Base-by-base conservation (phyloP, 2,113 vertebrate genomes). In the Mustela nigripes region DNA sequence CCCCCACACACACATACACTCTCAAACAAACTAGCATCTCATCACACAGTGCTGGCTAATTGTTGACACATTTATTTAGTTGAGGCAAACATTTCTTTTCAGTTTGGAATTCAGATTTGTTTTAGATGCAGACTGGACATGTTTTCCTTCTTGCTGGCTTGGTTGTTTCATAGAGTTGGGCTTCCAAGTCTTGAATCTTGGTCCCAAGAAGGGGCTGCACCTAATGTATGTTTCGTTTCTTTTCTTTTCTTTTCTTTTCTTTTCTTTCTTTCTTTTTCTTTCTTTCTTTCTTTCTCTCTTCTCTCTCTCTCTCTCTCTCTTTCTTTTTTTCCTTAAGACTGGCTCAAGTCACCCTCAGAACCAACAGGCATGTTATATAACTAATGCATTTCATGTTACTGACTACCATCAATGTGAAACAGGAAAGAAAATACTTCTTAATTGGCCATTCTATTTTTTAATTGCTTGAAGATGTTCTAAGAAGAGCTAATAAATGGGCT, bases 81-180 rank as follows among this genome's bases (percentile, higher is more conserved):
- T n/a, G 33, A 85, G 36, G n/a, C 31, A 80, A 92, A 86, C 12
- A 26, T 76, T 87, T 87, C 56, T 83, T 88, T 94, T 90, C 48
- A 39, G 9, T 83, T 71, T 79, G 26, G 92, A 73, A 82, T 95
- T 96, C 90, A 95, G 48, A 86, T 39, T 74, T 48, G 33, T 74
- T 36, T 84, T 91, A 33, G 21, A 80, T 48, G 6, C 1, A 78
- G 50, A 18, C 16, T n/a, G 7, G 62, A 48, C 15, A 18, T 22
- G 21, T 79, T 94, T 93, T 6, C 50, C 78, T 96, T 94, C 65
- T 91, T 81, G 36, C 28, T 81, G 50, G 36, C 10, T 56, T 78
- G 86, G 14, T 42, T 91, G 9, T 84, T 95, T 81, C 4, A 7
- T 2, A 42, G 53, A 36, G 22, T 87, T 42, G 19, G 26, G 3